Evolutionary conservation across 1,140 invertebrate species (phyloP), one percentile per base, ranked within the genome.

Genomic region (Achatina immaculata): DNA sequence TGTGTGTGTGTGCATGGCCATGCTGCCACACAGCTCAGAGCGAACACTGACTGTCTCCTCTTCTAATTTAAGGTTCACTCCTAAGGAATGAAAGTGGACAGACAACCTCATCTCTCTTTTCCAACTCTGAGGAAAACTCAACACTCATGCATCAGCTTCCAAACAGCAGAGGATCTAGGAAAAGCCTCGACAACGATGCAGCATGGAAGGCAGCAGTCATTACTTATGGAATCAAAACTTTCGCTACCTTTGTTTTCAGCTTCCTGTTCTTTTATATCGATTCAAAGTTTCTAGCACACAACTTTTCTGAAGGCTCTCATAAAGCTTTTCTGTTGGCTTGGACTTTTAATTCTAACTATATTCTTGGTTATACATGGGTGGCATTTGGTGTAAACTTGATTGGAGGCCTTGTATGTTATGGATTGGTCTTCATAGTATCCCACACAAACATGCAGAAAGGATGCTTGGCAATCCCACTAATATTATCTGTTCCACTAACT

Each of bases 361-460:
- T 45, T 40, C 19, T 38, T 0, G 45, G 31, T n/a, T 24, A 62
- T 31, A 72, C 48, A 28, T 73, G n/a, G 78, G 72, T 51, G 24
- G 43, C 58, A 6, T 74, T 83, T 42, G 58, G 73, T 1, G 42
- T 81, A 31, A 80, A 84, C 21, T 16, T 84, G 0, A 28, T 62
- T 16, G 28, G 74, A 6, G 68, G 45, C 28, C 6, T 83, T 7
- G 43, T 66, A 16, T 81, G 85, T 11, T 87, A 84, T 76, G 45
- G 78, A 7, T 43, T 85, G 42, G 83, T 75, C 14, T 83, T 85
- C 48, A 75, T 85, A 16, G 81, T 75, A 14, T 85, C 83, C 42
- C 83, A 85, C 66, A 81, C 82, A 80, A 68, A 84, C 80, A 75
- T 84, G 82, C 72, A 83, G 40, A 21, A 55, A 16, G 83, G 76